Evolutionary conservation across 2,888 invertebrate species (phyloP).

Genomic region (Diaprepes abbreviatus): DNA sequence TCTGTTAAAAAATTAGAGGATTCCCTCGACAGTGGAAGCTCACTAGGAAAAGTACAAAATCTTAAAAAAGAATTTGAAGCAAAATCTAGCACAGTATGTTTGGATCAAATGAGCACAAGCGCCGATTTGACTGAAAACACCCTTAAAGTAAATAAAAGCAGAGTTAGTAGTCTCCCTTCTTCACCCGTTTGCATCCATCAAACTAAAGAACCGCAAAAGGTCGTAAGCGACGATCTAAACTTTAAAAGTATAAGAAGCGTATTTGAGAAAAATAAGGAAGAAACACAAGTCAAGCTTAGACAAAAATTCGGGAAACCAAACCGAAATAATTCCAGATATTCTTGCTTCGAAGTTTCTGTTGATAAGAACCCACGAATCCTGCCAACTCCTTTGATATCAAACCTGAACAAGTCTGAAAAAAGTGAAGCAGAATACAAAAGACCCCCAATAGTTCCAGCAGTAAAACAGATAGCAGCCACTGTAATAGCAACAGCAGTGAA

Average conservation of each 20-base stretch:
- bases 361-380: slow-evolving; percentile 54
- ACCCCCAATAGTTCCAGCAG: slow-evolving; percentile 68
- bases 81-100: slow-evolving; percentile 68
- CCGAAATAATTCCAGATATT: slow-evolving; percentile 54
- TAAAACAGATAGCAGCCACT: slow-evolving; percentile 72
- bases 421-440: slow-evolving; percentile 59
- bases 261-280: slow-evolving; percentile 73
- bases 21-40: slow-evolving; percentile 57
- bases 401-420: slow-evolving; percentile 57
- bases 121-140: slow-evolving; percentile 48
- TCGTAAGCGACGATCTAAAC: slow-evolving; percentile 74
- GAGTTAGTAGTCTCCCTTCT: slow-evolving; percentile 72
- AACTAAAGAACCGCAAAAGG: slow-evolving; percentile 56
- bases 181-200: slow-evolving; percentile 76
- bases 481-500: slow-evolving; percentile 77
- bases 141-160: slow-evolving; percentile 57
- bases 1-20: slow-evolving; percentile 64
- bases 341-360: slow-evolving; percentile 63
- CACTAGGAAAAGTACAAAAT: slow-evolving; percentile 84
- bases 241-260: slow-evolving; percentile 83
- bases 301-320: slow-evolving; percentile 52
- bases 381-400: slow-evolving; percentile 48
- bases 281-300: slow-evolving; percentile 57
- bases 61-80: slow-evolving; percentile 92
- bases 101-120: slow-evolving; percentile 50